phyloP scores from a whole-genome alignment of 2,797 vertebrate species.

The Anguilla pacifica region DNA sequence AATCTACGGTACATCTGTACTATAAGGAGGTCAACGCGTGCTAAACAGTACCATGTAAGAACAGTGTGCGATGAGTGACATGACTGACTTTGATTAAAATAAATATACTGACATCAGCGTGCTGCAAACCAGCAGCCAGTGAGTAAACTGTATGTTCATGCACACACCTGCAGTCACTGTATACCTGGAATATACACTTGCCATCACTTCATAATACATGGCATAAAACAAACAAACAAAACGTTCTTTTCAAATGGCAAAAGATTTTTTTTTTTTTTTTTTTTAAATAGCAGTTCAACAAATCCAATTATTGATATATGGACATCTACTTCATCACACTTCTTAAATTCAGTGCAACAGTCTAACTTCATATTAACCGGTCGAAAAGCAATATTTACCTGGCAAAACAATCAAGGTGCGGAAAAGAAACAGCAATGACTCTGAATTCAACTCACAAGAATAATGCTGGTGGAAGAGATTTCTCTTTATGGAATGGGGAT shows the following conservation, averaged over 20 bases:
- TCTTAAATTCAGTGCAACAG: slow-evolving; percentile 32
- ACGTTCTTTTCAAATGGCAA: neutral
- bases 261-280: neutral
- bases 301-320: neutral
- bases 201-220: neutral
- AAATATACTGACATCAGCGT: slow-evolving; percentile 23
- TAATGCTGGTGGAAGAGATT: neutral
- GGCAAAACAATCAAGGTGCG: neutral
- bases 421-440: neutral
- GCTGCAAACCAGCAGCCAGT: slow-evolving; percentile 20
- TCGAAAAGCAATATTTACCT: neutral
- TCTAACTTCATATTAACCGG: slow-evolving; percentile 22
- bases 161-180: slow-evolving; percentile 14
- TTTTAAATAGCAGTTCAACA: slow-evolving; percentile 25
- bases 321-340: slow-evolving; percentile 25
- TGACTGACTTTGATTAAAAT: slow-evolving; percentile 32
- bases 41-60: slow-evolving; percentile 24
- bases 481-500: neutral
- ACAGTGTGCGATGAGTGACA: slow-evolving; percentile 27
- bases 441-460: neutral
- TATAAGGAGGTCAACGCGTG: slow-evolving; percentile 23
- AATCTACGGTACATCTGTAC: slow-evolving; percentile 27
- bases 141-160: slow-evolving; percentile 15
- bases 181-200: slow-evolving; percentile 13
- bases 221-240: neutral